A percentile compares a stretch with the other conserved stretches of the same genome.
phyloP scores from a whole-genome alignment of 2,113 vertebrate species.

The Saccopteryx bilineata region DNA sequence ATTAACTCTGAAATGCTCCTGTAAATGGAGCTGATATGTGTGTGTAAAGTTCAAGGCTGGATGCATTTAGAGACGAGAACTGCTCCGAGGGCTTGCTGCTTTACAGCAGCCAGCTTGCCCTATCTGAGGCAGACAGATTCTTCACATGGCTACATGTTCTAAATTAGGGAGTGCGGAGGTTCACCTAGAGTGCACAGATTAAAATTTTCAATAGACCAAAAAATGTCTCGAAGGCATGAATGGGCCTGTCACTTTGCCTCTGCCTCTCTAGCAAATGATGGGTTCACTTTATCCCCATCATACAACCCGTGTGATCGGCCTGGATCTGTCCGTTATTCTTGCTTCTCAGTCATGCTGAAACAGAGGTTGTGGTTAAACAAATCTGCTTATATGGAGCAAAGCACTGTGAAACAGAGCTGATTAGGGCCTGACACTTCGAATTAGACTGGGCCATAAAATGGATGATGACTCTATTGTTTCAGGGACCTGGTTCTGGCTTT shows the following conservation, averaged over 20 bases:
- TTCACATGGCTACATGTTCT: slow-evolving; percentile 85
- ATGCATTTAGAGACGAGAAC: slow-evolving; percentile 80
- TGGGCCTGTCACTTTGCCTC: slow-evolving; percentile 93
- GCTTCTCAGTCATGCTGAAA: slow-evolving; percentile 90
- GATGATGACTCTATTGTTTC: slow-evolving; percentile 88
- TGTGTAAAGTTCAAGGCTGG: slow-evolving; percentile 85
- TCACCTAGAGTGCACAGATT: slow-evolving; percentile 95
- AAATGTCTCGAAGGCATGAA: slow-evolving; percentile 95
- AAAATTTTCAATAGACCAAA: slow-evolving; percentile 93
- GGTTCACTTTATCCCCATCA: slow-evolving; percentile 86
- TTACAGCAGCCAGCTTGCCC: slow-evolving; percentile 78
- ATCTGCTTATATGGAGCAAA: slow-evolving; percentile 92
- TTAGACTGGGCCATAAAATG: slow-evolving; percentile 87
- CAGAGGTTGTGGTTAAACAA: slow-evolving; percentile 94
- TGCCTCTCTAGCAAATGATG: slow-evolving; percentile 90
- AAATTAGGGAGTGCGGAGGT: slow-evolving; percentile 90
- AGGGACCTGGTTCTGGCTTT: slow-evolving; percentile 35
- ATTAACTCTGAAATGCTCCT: slow-evolving; percentile 87
- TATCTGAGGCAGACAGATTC: slow-evolving; percentile 85
- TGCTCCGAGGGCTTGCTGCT: slow-evolving; percentile 84
- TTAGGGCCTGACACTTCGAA: slow-evolving; percentile 94
- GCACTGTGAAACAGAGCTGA: slow-evolving; percentile 96
- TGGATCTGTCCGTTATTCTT: slow-evolving; percentile 86
- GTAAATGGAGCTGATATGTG: slow-evolving; percentile 76
- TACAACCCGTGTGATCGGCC: slow-evolving; percentile 88